Evolutionary conservation across 2,797 vertebrate genomes (phyloP), one percentile per base, ranked within the genome.

Genomic region (Muraenolepis orangiensis): DNA sequence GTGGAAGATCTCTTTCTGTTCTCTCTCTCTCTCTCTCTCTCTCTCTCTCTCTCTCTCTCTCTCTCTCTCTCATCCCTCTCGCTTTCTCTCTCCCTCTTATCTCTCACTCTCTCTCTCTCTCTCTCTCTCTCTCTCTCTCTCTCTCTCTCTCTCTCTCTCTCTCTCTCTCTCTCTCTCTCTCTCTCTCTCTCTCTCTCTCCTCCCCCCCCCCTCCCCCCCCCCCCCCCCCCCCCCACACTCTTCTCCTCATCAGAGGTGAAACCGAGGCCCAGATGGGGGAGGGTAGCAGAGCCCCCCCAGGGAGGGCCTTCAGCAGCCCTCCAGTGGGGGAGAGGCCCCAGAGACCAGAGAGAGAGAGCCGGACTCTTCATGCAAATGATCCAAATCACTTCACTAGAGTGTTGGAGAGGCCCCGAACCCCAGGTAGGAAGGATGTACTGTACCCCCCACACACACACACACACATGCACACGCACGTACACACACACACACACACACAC

Each of bases 361-460:
- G 76, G 78, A 76, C 83, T 85, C 80, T 73, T 83, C 84, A 92
- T 89, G 88, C 87, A 91, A 91, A 91, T 89, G 74, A 80, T 75
- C 78, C 78, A 79, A 79, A 76, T 80, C 84, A 73, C 83, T 85
- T 38, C 67, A 83, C 81, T 73, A 84, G 78, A 87, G 87, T 87
- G 85, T 76, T 72, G 31, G 76, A 78, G 74, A 85, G 87, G 85
- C 76, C 78, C 84, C 40, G 66, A 61, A 18, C 82, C 13, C 79
- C 90, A 51, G 46, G 46, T 51, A 51, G 18, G 7, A n/a, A n/a
- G n/a, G 18, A 51, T 51, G 2, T 51, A 20, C 46, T 51, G 46
- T 51, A 51, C 76, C 68, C 79, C 69, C 18, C 64, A 73, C 71
- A 72, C 23, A 46, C 34, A 10, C 3, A 6, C 69, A 69, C 74